phyloP scores from a whole-genome alignment of 2,113 vertebrate genomes.

The Alosa alosa region DNA sequence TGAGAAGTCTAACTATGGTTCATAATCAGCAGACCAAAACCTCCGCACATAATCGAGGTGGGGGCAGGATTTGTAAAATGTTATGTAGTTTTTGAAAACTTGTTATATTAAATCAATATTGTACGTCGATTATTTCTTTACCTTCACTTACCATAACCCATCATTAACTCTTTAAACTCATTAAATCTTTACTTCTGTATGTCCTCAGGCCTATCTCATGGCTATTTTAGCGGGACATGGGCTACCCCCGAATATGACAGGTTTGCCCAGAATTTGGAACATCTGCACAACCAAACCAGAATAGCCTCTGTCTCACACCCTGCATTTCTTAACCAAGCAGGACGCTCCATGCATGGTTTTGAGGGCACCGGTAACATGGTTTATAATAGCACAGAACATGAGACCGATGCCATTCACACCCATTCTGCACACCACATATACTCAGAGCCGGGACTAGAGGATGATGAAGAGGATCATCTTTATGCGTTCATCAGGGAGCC shows the following conservation, averaged over 20 bases:
- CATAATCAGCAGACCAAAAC: not conserved
- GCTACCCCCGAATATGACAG: not conserved
- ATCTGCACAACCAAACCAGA: not conserved
- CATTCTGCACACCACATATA: constrained; percentile 21
- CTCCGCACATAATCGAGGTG: not conserved
- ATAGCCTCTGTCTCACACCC: not conserved
- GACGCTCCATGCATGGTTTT: not conserved
- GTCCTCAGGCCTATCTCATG: constrained; percentile 26
- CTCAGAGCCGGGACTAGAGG: not conserved
- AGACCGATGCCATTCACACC: not conserved
- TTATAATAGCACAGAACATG: not conserved
- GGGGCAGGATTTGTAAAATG: not conserved
- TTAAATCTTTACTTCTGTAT: not conserved
- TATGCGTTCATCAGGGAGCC: not conserved
- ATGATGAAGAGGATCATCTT: constrained; percentile 31
- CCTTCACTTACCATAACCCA: not conserved
- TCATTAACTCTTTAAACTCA: not conserved
- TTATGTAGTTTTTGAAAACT: constrained; percentile 7
- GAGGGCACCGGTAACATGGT: not conserved
- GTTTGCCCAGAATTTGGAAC: not conserved
- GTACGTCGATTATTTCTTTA: not conserved
- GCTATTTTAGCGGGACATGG: constrained; percentile 13
- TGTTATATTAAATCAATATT: not conserved
- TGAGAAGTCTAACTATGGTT: not conserved
- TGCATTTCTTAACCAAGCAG: not conserved